Base-by-base conservation (phyloP, 2,888 invertebrate genomes). In the Caenorhabditis zanzibari region DNA sequence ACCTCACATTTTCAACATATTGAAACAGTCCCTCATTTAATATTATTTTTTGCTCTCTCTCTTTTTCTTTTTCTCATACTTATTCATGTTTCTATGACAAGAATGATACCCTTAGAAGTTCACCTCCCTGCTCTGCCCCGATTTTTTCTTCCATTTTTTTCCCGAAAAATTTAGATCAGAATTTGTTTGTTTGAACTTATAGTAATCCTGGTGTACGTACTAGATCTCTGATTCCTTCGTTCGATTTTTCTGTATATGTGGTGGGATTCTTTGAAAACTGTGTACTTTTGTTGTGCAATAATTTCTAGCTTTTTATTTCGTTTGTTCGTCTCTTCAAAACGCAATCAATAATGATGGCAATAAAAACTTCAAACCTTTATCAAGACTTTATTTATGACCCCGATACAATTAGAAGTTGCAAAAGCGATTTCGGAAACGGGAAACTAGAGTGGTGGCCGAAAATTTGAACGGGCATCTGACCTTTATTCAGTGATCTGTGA, bases 31-130 rank as follows among this genome's bases (percentile, higher is more conserved):
- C 44, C 38, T 32, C 24, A 32, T 54, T 28, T 24, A 16, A 19
- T 35, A 22, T 19, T 19, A 10, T 38, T 52, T 41, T 59, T 68
- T 47, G 19, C 1, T 52, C 38, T 28, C n/a, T 41, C 14, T n/a
- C 41, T 10, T 41, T 47, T 19, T 16, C 52, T 38, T 41, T 63
- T 64, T 24, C n/a, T 76, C 75, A 79, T 71, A 71, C 44, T 64
- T 79, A 79, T 79, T 79, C 79, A 79, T 79, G 79, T 79, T 79
- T 72, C 28, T 69, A 77, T 14, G 79, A 72, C 69, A 56, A 71
- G 71, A 79, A 71, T 64, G 56, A 47, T 38, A 22, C 52, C 44
- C 35, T n/a, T 44, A 44, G 44, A 44, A 44, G 44, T 44, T 44
- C 16, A 47, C 10, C 12, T 26, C 26, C 56, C 28, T 16, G 22